Evolutionary conservation across 1,140 invertebrate species (phyloP).

Genomic region (Apis cerana): DNA sequence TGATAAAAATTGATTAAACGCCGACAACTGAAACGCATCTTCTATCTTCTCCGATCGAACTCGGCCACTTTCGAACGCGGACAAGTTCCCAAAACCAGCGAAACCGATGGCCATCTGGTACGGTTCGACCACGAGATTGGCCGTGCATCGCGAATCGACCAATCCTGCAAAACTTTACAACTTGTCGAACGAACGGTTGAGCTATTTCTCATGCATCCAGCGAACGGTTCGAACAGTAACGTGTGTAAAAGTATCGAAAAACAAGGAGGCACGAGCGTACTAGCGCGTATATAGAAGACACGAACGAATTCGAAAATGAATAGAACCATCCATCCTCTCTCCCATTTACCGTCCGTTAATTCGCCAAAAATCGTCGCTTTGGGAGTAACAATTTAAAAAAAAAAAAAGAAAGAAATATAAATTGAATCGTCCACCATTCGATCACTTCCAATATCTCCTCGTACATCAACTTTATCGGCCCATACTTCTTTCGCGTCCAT

Average conservation of each 20-base stretch:
- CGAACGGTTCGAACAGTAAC: constrained; percentile 2
- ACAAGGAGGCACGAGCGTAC: constrained; percentile 42
- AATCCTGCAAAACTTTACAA: constrained; percentile 19
- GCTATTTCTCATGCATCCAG: constrained; percentile 8
- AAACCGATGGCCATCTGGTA: neutral
- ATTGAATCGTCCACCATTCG: neutral
- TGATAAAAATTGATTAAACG: too few relatives aligned
- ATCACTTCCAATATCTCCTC: too few relatives aligned
- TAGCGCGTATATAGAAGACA: constrained; percentile 32
- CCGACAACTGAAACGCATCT: neutral
- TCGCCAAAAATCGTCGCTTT: neutral
- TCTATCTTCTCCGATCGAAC: neutral
- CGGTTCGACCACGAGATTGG: constrained; percentile 5
- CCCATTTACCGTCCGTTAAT: neutral
- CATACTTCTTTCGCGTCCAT: too few relatives aligned
- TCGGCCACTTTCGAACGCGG: neutral
- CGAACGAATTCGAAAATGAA: constrained; percentile 32
- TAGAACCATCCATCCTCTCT: neutral
- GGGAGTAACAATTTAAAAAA: constrained; percentile 27
- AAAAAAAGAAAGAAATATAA: neutral
- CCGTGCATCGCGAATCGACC: neutral
- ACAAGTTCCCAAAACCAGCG: neutral
- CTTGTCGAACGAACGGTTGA: neutral
- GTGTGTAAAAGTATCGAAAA: constrained; percentile 34
- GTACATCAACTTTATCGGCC: too few relatives aligned